Evolutionary conservation across 2,113 vertebrate species (phyloP).

Genomic region (Oryctolagus cuniculus): DNA sequence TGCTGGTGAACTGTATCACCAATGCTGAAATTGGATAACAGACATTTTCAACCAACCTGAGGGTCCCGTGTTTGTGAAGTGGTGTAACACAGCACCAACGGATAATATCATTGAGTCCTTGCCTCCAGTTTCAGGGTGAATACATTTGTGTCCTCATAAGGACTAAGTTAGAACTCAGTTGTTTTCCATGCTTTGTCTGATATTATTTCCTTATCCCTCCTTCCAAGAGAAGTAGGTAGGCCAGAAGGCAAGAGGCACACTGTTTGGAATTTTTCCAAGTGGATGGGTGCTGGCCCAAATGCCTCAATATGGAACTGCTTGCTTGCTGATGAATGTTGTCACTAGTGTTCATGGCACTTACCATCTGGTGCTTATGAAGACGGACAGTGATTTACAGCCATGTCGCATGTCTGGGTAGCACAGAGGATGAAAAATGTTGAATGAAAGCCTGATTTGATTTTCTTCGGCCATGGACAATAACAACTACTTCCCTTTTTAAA

Average conservation of each 20-base stretch:
- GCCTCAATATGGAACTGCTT: conserved; percentile 82
- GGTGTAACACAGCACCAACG: background rate
- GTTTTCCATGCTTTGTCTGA: background rate
- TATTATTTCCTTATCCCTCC: background rate
- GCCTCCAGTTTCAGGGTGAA: background rate
- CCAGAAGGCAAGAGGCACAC: conserved; percentile 3
- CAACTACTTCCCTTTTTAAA: background rate
- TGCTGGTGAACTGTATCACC: background rate
- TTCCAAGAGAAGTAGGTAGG: background rate
- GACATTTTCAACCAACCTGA: background rate
- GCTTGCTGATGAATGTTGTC: conserved; percentile 88
- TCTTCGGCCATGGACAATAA: conserved; percentile 19
- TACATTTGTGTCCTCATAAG: background rate
- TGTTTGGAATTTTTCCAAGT: conserved; percentile 77
- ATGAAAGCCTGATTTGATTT: background rate
- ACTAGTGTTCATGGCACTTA: conserved; percentile 85
- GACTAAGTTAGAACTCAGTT: background rate
- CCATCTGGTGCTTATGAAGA: conserved; percentile 84
- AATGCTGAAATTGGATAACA: background rate
- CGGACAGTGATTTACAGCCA: conserved; percentile 85
- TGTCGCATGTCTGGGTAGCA: conserved; percentile 76
- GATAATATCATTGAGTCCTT: background rate
- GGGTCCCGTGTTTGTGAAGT: background rate
- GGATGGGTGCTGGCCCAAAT: conserved; percentile 73
- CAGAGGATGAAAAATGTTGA: background rate